Conservation (phyloP, 2,888 invertebrate species). For the Trichopoda pennipes region DNA sequence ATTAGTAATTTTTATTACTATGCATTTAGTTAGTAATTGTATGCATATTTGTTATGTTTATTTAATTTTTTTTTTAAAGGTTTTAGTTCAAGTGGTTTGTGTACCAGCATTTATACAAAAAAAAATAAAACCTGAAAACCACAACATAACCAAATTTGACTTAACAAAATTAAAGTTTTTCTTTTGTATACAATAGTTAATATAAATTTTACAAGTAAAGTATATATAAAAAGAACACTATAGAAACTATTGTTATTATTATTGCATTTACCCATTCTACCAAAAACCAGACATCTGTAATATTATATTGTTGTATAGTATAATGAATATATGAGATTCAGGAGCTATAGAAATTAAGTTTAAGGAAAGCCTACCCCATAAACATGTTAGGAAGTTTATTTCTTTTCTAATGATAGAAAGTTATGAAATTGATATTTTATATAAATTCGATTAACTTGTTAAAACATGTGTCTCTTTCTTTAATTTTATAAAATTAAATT, state of each 20-base stretch:
- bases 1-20: constrained; percentile 45
- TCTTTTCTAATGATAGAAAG: background rate
- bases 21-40: constrained; percentile 24
- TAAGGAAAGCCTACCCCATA: constrained; percentile 8
- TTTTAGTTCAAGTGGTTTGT: constrained; percentile 50
- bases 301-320: constrained; percentile 35
- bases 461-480: background rate
- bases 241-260: constrained; percentile 49
- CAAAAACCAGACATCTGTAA: constrained; percentile 34
- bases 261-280: constrained; percentile 29
- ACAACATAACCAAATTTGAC: constrained; percentile 40
- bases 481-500: too few relatives aligned
- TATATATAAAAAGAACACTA: background rate
- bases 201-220: constrained; percentile 27
- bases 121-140: constrained; percentile 14
- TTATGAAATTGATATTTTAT: constrained; percentile 33
- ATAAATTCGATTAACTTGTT: background rate
- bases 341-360: background rate
- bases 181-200: constrained; percentile 13
- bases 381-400: background rate
- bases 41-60: constrained; percentile 29
- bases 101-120: constrained; percentile 1
- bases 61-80: constrained; percentile 12
- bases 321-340: constrained; percentile 17
- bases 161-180: constrained; percentile 20